A percentile compares a stretch with the other conserved stretches of the same genome.
phyloP scores from a whole-genome alignment of 2,113 vertebrate genomes.

The Rhinolophus sinicus region DNA sequence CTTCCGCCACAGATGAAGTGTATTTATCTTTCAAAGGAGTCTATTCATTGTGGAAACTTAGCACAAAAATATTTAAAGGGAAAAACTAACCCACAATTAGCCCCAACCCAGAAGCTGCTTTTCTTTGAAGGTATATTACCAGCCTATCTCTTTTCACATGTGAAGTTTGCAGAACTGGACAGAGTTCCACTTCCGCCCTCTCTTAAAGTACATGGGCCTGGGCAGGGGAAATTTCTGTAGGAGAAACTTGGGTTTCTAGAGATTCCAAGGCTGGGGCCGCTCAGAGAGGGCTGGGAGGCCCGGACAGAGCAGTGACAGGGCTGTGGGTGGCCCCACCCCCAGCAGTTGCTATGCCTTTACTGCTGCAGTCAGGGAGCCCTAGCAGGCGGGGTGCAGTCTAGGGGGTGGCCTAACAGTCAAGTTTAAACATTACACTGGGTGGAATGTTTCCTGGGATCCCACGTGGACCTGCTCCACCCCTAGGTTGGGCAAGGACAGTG shows the following conservation, averaged over 20 bases:
- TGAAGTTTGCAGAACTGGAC: not conserved
- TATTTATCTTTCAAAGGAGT: not conserved
- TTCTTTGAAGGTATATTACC: not conserved
- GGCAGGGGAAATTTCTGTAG: not conserved
- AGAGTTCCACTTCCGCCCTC: not conserved
- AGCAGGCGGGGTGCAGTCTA: not conserved
- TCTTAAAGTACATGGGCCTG: not conserved
- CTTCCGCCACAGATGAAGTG: not conserved
- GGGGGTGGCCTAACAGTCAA: not conserved
- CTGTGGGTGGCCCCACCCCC: not conserved
- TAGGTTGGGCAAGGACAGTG: constrained; percentile 35
- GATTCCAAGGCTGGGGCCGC: not conserved
- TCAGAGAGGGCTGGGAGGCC: not conserved
- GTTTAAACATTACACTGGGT: constrained; percentile 51
- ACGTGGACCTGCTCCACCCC: constrained; percentile 27
- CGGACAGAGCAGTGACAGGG: not conserved
- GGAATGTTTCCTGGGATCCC: constrained; percentile 67
- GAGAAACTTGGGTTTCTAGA: not conserved
- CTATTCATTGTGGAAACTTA: constrained; percentile 3
- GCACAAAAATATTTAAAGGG: not conserved
- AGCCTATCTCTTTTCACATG: not conserved
- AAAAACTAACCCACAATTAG: not conserved
- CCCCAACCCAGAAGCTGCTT: not conserved
- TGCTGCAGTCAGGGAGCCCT: not conserved
- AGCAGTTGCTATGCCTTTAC: not conserved